Evolutionary conservation across 2,113 vertebrate genomes (phyloP), one percentile per base, ranked within the genome.

Genomic region (Eurypyga helias): DNA sequence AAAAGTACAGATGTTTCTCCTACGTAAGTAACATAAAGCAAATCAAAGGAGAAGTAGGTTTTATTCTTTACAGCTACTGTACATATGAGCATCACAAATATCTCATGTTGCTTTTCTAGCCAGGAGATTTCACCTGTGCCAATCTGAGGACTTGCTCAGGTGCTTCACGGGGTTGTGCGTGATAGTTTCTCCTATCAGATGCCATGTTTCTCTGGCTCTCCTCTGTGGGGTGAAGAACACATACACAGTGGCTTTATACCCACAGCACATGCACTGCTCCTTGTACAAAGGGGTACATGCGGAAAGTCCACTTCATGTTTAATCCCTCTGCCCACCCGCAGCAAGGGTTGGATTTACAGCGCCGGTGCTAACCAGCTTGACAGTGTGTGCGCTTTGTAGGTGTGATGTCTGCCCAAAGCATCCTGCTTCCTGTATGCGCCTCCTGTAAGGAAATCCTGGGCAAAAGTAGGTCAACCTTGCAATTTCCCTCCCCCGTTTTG

Each of bases 301-400:
- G 20, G 51, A 20, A 19, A 29, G 72, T 3, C 33, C 45, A 21
- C 2, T 0, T 11, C 13, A 38, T 17, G 2, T 61, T 55, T 46
- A 66, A 60, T 46, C 38, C 11, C 6, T 10, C 36, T 52, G 23
- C 51, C 28, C 19, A 1, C 20, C 26, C 17, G 6, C 9, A 31
- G 29, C 8, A 20, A n/a, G 7, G 3, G 8, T 4, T 57, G 58
- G 57, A 55, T 55, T 41, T 72, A 36, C 15, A n/a, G 4, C 41
- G 36, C 31, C 10, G 31, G 17, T 28, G 49, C 48, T 57, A 49
- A 34, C 20, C 67, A 18, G 31, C 72, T n/a, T 16, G n/a, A 18
- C 23, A 28, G 19, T 4, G 15, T 12, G 8, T 29, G n/a, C 0
- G 7, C 76, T 48, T 81, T 8, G 24, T 49, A 18, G 34, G 43